A percentile compares a stretch with the other conserved stretches of the same genome.
Conservation (phyloP, 2,797 vertebrate species). For the Spinus olivaceus region DNA sequence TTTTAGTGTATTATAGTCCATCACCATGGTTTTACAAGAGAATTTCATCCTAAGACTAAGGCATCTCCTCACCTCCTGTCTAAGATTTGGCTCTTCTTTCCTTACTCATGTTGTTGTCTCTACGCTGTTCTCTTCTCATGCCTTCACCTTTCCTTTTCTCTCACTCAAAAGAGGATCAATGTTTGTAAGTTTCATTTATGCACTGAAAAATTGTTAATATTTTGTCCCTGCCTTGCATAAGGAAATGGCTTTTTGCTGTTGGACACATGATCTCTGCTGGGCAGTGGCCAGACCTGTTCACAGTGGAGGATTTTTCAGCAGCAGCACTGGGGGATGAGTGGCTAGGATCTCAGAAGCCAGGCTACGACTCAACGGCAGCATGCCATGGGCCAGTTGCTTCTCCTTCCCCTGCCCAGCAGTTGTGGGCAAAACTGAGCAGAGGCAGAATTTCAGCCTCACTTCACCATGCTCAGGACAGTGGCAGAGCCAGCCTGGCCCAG, state of each 20-base stretch:
- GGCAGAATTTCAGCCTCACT: background rate
- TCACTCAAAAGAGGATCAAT: background rate
- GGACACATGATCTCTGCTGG: background rate
- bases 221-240: background rate
- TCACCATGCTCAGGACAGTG: accelerated
- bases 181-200: background rate
- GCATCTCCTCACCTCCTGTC: background rate
- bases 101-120: too few species aligned
- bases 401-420: accelerated
- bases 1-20: background rate
- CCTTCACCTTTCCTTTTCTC: background rate
- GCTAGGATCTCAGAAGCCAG: too few species aligned
- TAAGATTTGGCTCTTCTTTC: background rate
- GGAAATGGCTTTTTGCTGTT: background rate
- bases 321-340: accelerated
- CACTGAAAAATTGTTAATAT: background rate
- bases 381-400: accelerated
- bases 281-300: too few species aligned
- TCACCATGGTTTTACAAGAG: background rate
- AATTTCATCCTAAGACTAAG: background rate
- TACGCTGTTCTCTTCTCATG: background rate
- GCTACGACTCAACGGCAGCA: accelerated
- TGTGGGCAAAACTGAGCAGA: accelerated
- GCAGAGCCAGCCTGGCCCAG: background rate
- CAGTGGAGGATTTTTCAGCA: background rate